phyloP scores from a whole-genome alignment of 2,797 vertebrate species.

The Clangula hyemalis region DNA sequence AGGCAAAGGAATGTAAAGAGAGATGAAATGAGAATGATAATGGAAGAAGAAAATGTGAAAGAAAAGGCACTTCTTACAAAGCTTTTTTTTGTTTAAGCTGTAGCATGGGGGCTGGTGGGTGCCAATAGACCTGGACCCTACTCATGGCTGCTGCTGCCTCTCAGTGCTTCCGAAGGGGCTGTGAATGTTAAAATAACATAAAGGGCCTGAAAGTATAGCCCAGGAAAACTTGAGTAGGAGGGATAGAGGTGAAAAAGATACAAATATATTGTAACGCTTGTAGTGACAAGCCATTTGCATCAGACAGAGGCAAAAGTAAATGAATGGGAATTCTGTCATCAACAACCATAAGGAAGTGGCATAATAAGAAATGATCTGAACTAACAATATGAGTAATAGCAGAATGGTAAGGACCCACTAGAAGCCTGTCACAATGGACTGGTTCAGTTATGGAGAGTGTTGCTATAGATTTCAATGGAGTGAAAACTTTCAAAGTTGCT shows the following conservation, averaged over 20 bases:
- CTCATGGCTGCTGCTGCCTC: background rate
- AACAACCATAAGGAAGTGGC: background rate
- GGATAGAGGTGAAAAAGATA: background rate
- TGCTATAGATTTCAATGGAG: slow-evolving; percentile 17
- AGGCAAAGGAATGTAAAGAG: background rate
- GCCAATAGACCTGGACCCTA: background rate
- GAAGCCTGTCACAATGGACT: background rate
- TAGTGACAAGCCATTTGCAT: background rate
- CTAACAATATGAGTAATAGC: background rate
- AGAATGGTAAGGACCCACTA: background rate
- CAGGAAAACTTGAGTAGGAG: background rate
- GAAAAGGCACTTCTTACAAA: background rate
- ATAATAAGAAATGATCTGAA: background rate
- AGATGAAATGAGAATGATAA: background rate
- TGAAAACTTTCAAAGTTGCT: background rate
- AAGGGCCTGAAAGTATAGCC: background rate
- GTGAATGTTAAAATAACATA: background rate
- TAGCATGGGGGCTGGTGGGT: background rate
- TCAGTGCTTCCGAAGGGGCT: accelerated
- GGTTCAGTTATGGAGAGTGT: background rate
- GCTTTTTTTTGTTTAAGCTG: background rate
- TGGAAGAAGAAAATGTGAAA: background rate
- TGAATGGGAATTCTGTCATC: background rate
- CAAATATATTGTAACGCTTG: background rate
- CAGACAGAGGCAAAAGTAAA: background rate